These are phyloP conservation scores for Cotesia typhae DNA, from an alignment of 1,140 invertebrate species.

Conservation along the genomic window DNA sequence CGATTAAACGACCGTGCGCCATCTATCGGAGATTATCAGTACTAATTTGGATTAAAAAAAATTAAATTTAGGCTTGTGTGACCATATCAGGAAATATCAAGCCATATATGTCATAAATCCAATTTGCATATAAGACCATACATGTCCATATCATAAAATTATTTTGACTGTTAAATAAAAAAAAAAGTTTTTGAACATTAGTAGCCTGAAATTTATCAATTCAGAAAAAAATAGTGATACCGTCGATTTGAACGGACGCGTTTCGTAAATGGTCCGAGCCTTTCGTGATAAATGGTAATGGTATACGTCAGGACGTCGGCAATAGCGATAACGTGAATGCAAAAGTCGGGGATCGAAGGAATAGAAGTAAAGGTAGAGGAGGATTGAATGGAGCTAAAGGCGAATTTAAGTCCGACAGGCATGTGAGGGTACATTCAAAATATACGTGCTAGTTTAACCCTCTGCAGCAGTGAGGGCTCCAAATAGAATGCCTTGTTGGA, in stretches of 20 bases:
- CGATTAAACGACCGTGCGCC: no score
- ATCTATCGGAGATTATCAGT: no score
- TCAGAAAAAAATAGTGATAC: constrained; percentile 13
- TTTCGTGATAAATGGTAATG: constrained; percentile 57
- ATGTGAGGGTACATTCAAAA: constrained; percentile 16
- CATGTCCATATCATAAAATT: no score
- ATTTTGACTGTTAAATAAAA: background rate
- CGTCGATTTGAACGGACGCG: constrained; percentile 39
- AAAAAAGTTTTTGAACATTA: background rate
- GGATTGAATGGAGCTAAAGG: constrained; percentile 29
- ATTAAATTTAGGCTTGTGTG: no score
- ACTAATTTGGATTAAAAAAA: no score
- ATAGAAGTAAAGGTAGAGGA: background rate
- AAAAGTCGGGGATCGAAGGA: background rate
- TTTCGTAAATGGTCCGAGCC: constrained; percentile 51
- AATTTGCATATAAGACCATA: no score
- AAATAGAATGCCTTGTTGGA: constrained; percentile 14
- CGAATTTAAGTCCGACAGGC: constrained; percentile 28
- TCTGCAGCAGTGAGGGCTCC: background rate
- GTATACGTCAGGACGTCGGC: constrained; percentile 48
- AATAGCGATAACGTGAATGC: constrained; percentile 48
- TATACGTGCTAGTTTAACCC: constrained; percentile 12
- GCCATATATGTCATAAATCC: no score
- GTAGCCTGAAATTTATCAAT: constrained; percentile 34
- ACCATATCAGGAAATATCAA: no score